These are phyloP conservation scores for Borostomias antarcticus DNA, from an alignment of 2,797 vertebrate species.

Conservation along the genomic window DNA sequence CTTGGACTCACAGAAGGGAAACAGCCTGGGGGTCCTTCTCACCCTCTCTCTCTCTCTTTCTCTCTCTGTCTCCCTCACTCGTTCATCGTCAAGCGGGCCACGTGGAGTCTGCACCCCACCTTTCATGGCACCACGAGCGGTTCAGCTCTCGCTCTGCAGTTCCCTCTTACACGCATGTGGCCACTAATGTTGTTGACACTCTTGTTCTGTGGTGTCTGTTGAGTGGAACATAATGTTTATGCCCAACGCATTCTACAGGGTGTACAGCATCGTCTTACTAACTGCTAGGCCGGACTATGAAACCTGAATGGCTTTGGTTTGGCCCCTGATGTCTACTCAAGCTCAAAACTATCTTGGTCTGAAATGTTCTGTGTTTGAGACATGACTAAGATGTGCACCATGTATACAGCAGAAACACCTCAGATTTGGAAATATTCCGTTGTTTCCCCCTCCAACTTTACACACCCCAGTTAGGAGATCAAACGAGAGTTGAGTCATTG, in stretches of 20 bases:
- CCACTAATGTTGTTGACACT: constrained; percentile 28
- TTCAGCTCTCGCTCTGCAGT: constrained; percentile 16
- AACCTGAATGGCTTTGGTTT: constrained; percentile 31
- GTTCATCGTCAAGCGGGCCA: constrained; percentile 20
- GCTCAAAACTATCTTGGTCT: constrained; percentile 16
- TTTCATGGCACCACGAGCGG: constrained; percentile 4
- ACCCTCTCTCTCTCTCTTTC: constrained; percentile 17
- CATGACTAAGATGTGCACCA: constrained; percentile 1
- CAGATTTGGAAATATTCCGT: not conserved
- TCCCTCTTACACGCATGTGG: constrained; percentile 16
- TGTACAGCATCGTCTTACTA: constrained; percentile 36
- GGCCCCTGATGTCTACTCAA: constrained; percentile 23
- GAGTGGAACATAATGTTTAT: no score
- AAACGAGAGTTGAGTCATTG: no score
- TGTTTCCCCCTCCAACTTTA: constrained; percentile 6
- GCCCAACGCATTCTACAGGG: not conserved
- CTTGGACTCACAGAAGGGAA: constrained; percentile 31
- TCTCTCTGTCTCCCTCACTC: constrained; percentile 33
- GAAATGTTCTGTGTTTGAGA: not conserved
- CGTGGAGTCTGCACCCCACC: constrained; percentile 14
- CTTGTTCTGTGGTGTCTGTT: not conserved
- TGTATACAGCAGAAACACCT: constrained; percentile 2
- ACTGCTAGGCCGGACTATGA: constrained; percentile 41
- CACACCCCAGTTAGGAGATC: constrained; percentile 4
- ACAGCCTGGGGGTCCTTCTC: constrained; percentile 7